phyloP scores from a whole-genome alignment of 1,140 invertebrate species.

The Scaptomyza hsui region DNA sequence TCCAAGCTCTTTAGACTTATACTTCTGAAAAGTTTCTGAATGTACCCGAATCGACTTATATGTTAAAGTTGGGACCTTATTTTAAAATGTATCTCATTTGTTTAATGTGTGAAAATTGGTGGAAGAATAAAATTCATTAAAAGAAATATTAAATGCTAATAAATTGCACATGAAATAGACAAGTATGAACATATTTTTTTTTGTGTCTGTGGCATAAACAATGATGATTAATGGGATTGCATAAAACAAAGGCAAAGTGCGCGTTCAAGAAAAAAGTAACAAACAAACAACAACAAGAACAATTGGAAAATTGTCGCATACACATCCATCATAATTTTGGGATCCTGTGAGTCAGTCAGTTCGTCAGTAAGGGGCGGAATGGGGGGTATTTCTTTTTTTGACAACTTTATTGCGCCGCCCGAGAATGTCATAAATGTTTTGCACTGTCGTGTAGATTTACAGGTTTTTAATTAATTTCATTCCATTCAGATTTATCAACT shows the following conservation, averaged over 20 bases:
- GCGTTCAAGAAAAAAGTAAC: slow-evolving; percentile 23
- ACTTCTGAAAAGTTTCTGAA: background rate
- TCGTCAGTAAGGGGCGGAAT: slow-evolving; percentile 1
- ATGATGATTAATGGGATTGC: slow-evolving; percentile 67
- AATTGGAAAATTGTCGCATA: slow-evolving; percentile 68
- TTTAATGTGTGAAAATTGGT: too few relatives aligned
- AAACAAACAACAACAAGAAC: slow-evolving; percentile 43
- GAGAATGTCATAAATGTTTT: slow-evolving; percentile 44
- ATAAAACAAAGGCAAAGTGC: slow-evolving; percentile 46
- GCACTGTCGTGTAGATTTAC: slow-evolving; percentile 57
- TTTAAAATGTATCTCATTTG: too few relatives aligned
- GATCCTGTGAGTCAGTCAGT: slow-evolving; percentile 19
- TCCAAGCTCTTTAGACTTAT: background rate
- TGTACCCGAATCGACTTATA: background rate
- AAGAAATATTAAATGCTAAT: slow-evolving; percentile 69
- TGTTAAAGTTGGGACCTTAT: background rate
- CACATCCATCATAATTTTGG: slow-evolving; percentile 75
- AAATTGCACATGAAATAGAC: slow-evolving; percentile 60
- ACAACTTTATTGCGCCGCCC: slow-evolving; percentile 63
- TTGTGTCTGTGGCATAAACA: slow-evolving; percentile 47
- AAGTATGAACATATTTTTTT: slow-evolving; percentile 15
- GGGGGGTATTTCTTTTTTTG: slow-evolving; percentile 12
- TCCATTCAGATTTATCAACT: slow-evolving; percentile 65
- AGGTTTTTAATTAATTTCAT: slow-evolving; percentile 82
- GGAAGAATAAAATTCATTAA: slow-evolving; percentile 39